Evolutionary conservation across 2,113 vertebrate genomes (phyloP), one percentile per base, ranked within the genome.

Genomic region (Equus quagga): DNA sequence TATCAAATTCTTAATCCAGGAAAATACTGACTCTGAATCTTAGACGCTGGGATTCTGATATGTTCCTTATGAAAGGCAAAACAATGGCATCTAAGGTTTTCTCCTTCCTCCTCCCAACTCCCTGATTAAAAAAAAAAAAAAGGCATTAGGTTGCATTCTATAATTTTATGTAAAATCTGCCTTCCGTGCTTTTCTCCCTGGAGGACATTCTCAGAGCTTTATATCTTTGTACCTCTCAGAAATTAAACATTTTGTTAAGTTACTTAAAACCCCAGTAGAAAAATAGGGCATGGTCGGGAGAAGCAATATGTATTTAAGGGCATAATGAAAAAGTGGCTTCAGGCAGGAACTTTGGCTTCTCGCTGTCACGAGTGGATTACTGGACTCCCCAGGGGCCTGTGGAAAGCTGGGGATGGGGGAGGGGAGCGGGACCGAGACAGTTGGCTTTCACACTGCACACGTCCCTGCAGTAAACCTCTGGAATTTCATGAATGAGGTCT

Each of bases 161-260:
- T 21, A 46, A 60, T 85, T 97, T 89, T 93, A 89, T 12, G 65
- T 78, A 41, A 95, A 86, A 86, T 72, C 82, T 87, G 64, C 70
- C 60, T 87, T 54, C 73, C 28, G 13, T 70, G 41, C 31, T 69
- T 93, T 82, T 65, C 10, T 73, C n/a, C 36, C 76, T 28, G 24
- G 60, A 94, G 94, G 76, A 44, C 80, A 33, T 51, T 83, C 72
- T 72, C 79, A 41, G 79, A 94, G 51, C 56, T 91, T 82, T 78
- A 67, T 88, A 84, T 85, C 92, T 85, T 92, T 70, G 58, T 91
- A 69, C 67, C 15, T 76, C 72, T 95, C 73, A 94, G 91, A 95
- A 84, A 65, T 89, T 46, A 33, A 54, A 81, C 91, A 83, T 95
- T 84, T 76, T 85, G 49, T 44, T 70, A 92, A 76, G 36, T 95